These are phyloP conservation scores for Nyctibius bracteatus DNA, from an alignment of 2,113 vertebrate species.

Conservation along the genomic window DNA sequence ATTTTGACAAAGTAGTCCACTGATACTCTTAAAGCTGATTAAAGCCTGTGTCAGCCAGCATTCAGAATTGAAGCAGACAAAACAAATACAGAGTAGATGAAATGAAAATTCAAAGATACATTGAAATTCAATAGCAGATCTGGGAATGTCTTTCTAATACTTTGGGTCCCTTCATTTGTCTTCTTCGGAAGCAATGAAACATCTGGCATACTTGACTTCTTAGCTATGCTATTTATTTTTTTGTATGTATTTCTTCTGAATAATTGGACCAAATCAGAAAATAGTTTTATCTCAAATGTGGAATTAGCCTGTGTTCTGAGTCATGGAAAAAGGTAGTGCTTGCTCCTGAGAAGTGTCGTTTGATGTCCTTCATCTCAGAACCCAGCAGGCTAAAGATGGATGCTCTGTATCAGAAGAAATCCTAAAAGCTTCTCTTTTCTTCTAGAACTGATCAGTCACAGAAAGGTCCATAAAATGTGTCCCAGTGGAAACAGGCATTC, in stretches of 20 bases:
- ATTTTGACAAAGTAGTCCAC: neutral
- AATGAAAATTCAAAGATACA: neutral
- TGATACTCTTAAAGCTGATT: neutral
- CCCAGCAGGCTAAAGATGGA: neutral
- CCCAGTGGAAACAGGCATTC: neutral
- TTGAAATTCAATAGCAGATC: neutral
- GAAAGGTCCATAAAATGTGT: neutral
- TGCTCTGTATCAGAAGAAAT: neutral
- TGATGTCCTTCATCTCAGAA: neutral
- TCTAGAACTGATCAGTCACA: neutral
- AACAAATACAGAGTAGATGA: neutral
- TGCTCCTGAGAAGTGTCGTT: fast-evolving
- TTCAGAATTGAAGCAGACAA: neutral
- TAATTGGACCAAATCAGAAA: neutral
- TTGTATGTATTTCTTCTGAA: neutral
- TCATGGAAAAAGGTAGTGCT: neutral
- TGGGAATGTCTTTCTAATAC: neutral
- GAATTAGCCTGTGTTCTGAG: neutral
- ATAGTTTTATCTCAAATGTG: neutral
- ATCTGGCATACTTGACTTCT: neutral
- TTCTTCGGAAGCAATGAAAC: neutral
- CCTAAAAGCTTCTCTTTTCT: neutral
- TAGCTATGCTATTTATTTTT: neutral
- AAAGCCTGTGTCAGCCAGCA: neutral
- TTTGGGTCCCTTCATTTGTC: neutral